These are phyloP conservation scores for Enteromius trimaculatus DNA, from an alignment of 2,797 vertebrate species.

Conservation along the genomic window DNA sequence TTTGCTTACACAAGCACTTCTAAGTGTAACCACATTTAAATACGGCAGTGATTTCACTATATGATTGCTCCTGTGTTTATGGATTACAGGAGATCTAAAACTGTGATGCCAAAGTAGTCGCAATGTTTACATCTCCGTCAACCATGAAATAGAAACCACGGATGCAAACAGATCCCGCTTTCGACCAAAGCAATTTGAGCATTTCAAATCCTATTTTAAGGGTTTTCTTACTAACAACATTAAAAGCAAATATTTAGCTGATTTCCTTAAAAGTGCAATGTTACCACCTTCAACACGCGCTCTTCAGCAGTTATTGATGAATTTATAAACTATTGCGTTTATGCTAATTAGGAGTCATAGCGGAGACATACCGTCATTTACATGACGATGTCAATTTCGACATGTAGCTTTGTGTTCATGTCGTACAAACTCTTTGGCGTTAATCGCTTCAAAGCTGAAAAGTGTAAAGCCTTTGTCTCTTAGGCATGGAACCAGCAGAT, in stretches of 20 bases:
- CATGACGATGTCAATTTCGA: neutral
- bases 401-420: neutral
- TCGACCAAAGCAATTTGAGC: too few relatives aligned
- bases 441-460: constrained; percentile 23
- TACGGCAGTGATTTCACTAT: too few relatives aligned
- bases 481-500: constrained; percentile 14
- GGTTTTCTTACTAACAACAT: neutral
- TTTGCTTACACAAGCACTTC: too few relatives aligned
- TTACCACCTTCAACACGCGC: neutral
- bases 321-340: too few relatives aligned
- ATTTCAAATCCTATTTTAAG: too few relatives aligned
- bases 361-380: neutral
- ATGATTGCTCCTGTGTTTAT: too few relatives aligned
- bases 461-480: constrained; percentile 23
- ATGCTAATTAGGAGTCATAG: neutral
- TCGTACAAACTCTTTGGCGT: neutral
- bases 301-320: neutral
- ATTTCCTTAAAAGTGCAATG: neutral
- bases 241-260: neutral
- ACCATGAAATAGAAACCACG: neutral
- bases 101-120: neutral
- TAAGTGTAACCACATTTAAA: too few relatives aligned
- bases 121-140: neutral
- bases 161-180: neutral
- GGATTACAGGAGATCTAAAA: neutral